Evolutionary conservation across 2,888 invertebrate species (phyloP).

Genomic region (Hypselothyrea guttata): DNA sequence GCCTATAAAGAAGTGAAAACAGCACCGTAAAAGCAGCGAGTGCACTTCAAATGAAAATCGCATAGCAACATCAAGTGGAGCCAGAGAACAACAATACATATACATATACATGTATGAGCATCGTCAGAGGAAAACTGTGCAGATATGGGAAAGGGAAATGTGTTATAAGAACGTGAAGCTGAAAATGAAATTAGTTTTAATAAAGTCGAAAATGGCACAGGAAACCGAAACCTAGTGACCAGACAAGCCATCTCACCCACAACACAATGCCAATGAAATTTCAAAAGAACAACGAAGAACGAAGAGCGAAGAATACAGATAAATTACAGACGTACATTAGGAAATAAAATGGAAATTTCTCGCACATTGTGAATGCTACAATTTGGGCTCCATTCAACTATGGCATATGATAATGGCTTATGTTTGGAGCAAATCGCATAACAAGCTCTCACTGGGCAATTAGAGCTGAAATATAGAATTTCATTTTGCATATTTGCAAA

Average conservation of each 20-base stretch:
- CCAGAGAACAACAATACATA: constrained; percentile 39
- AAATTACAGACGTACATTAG: constrained; percentile 41
- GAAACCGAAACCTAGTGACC: constrained; percentile 17
- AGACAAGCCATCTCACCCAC: no score
- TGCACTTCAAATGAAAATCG: constrained; percentile 40
- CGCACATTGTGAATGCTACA: constrained; percentile 1
- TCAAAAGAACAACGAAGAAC: neutral
- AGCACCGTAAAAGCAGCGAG: constrained; percentile 29
- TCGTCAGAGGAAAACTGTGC: constrained; percentile 11
- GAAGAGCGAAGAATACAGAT: constrained; percentile 5
- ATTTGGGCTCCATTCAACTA: neutral
- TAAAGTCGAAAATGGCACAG: constrained; percentile 67
- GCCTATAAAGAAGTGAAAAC: constrained; percentile 59
- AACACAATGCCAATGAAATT: no score
- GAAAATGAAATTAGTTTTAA: constrained; percentile 66
- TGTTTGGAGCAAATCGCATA: neutral
- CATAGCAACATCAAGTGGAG: constrained; percentile 61
- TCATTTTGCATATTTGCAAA: no score
- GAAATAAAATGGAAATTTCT: constrained; percentile 6
- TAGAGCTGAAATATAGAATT: no score
- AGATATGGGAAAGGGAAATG: constrained; percentile 13
- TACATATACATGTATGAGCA: no score
- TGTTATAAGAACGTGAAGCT: constrained; percentile 43
- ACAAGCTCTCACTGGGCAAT: no score
- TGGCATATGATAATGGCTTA: neutral